These are phyloP conservation scores for Melanaphis sacchari DNA, from an alignment of 1,140 invertebrate genomes.

Conservation along the genomic window DNA sequence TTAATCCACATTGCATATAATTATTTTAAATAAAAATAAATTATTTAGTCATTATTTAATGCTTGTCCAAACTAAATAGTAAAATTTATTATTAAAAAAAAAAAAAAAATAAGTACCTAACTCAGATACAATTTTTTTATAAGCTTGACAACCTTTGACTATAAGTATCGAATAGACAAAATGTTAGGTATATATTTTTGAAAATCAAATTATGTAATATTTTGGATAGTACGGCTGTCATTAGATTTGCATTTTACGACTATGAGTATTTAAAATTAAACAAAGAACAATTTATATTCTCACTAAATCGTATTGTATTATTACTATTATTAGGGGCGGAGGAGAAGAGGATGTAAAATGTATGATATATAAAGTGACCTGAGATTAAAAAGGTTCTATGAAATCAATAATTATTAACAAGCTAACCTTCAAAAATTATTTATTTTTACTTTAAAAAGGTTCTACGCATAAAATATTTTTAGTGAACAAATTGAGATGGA, in stretches of 20 bases:
- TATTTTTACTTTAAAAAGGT: background rate
- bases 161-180: background rate
- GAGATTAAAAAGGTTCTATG: background rate
- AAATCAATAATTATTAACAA: background rate
- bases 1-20: too few species aligned
- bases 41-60: too few species aligned
- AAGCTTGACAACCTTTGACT: background rate
- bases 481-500: background rate
- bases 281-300: too few species aligned
- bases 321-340: too few species aligned
- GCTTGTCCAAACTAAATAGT: too few species aligned
- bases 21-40: too few species aligned
- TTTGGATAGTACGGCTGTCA: background rate
- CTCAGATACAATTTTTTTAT: too few species aligned
- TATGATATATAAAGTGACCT: too few species aligned
- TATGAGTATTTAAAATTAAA: background rate
- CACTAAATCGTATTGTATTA: background rate
- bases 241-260: background rate
- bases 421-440: background rate
- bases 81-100: too few species aligned
- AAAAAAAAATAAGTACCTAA: too few species aligned
- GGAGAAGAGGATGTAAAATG: too few species aligned
- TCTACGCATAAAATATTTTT: background rate
- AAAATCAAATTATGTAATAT: background rate
- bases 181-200: background rate